Conservation (phyloP, 2,797 vertebrate genomes). For the Pempheris klunzingeri region DNA sequence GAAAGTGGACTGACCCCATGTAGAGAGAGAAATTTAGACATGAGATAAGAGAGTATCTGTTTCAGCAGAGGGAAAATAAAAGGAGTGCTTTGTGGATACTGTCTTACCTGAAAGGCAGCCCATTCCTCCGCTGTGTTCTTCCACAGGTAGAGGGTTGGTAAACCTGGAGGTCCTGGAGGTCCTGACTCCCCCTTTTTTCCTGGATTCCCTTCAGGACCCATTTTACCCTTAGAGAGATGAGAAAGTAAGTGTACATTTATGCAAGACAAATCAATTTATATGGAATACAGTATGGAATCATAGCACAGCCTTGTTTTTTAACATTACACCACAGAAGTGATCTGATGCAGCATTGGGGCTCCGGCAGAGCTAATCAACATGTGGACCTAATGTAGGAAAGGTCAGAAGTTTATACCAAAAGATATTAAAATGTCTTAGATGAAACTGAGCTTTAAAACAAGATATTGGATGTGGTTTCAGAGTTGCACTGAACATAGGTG, state of each 20-base stretch:
- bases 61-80: neutral
- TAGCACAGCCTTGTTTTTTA: slow-evolving; percentile 1
- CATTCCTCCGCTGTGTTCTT: slow-evolving; percentile 91
- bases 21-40: neutral
- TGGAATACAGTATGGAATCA: neutral
- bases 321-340: slow-evolving; percentile 7
- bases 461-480: neutral
- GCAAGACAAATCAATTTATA: slow-evolving; percentile 20
- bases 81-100: neutral
- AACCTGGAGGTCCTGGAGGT: slow-evolving; percentile 84
- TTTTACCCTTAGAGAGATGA: slow-evolving; percentile 80
- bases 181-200: slow-evolving; percentile 85
- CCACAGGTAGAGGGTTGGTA: slow-evolving; percentile 90
- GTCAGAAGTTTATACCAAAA: slow-evolving; percentile 18
- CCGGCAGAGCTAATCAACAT: neutral
- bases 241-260: neutral
- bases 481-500: neutral
- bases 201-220: slow-evolving; percentile 80
- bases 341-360: neutral
- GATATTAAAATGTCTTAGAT: slow-evolving; percentile 1
- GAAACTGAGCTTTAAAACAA: slow-evolving; percentile 34
- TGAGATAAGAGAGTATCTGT: neutral
- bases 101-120: slow-evolving; percentile 86
- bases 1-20: neutral
- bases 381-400: neutral